Base-by-base conservation (phyloP, 1,140 invertebrate species). In the Stegodyphus mimosarum region DNA sequence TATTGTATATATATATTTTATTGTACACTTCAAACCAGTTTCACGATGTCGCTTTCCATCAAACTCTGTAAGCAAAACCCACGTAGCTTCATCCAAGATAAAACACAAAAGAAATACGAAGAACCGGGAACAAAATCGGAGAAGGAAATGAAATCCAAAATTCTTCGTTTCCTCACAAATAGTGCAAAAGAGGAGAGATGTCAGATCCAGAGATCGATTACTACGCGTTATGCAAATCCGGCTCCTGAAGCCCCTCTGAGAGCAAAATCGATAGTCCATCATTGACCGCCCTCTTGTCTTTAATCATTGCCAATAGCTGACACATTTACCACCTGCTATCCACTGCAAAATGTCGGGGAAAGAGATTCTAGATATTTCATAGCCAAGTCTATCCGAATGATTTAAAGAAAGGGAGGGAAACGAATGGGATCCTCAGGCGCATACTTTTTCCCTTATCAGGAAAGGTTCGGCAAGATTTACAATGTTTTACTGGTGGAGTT, bases 261-360 rank as follows among this genome's bases (percentile, higher is more conserved):
- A 74, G 80, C 71, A 64, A 83, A 76, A 84, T 84, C 81, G 48
- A 84, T 84, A 70, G 63, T 76, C 81, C 73, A 84, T 84, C 71
- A 84, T 70, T 84, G 73, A 75, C 81, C 81, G 51, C 73, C 63
- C 73, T 49, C 63, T 76, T 84, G 81, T 84, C 81, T 83, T 83
- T 83, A 83, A 83, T 83, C 81, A 84, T 70, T 84, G 64, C 71
- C 81, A 70, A 76, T 74, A 74, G 73, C 64, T 84, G 73, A 84
- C 81, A 84, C 81, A 84, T 84, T 74, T 76, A 76, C 81, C 81
- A 76, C 81, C 81, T 84, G 81, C 73, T 84, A 84, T 84, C 66
- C 73, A 70, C 63, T 84, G 64, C 73, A 83, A 66, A 80, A 71
- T n/a, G 67, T 48, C 11, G 52, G 51, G 55, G 50, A 79, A 79